A percentile compares a stretch with the other conserved stretches of the same genome.
Conservation (phyloP, 1,140 invertebrate species). For the Sarcophaga bullata region DNA sequence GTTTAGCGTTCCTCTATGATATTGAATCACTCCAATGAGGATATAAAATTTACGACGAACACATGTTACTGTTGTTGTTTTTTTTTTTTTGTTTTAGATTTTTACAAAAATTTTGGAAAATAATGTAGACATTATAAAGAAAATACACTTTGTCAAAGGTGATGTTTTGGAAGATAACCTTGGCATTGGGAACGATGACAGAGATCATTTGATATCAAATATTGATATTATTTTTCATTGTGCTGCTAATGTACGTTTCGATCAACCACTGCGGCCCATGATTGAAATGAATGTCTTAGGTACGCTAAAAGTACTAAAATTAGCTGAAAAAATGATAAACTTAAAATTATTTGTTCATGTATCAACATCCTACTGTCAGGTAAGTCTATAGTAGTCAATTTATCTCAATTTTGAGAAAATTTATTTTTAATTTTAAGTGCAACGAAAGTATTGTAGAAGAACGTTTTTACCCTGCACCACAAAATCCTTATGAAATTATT, state of each 20-base stretch:
- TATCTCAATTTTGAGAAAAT: background rate
- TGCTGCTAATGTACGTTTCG: slow-evolving; percentile 91
- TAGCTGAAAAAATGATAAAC: slow-evolving; percentile 76
- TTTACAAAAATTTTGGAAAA: slow-evolving; percentile 74
- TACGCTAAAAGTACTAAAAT: slow-evolving; percentile 73
- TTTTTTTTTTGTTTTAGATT: slow-evolving; percentile 68
- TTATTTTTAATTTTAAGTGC: slow-evolving; percentile 69
- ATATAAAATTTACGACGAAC: too few species aligned
- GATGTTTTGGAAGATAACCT: slow-evolving; percentile 85
- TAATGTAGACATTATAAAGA: slow-evolving; percentile 73
- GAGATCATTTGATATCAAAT: slow-evolving; percentile 68
- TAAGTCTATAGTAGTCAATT: background rate
- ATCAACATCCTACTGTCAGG: slow-evolving; percentile 80
- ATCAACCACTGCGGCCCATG: slow-evolving; percentile 81
- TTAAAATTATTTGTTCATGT: slow-evolving; percentile 80
- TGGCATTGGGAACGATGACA: slow-evolving; percentile 75
- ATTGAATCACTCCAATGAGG: too few species aligned
- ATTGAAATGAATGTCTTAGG: slow-evolving; percentile 76
- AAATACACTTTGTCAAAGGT: slow-evolving; percentile 82
- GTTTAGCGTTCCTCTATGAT: too few species aligned
- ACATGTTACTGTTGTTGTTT: background rate
- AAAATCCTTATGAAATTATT: slow-evolving; percentile 79
- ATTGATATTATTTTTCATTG: slow-evolving; percentile 89
- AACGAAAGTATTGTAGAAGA: slow-evolving; percentile 76
- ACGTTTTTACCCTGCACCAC: slow-evolving; percentile 72